Percentiles rank a stretch among this genome's conserved stretches.
These are phyloP conservation scores for Eunapius fragilis DNA, from an alignment of 37 sponge, comb jelly and placozoan genomes.

Conservation along the genomic window DNA sequence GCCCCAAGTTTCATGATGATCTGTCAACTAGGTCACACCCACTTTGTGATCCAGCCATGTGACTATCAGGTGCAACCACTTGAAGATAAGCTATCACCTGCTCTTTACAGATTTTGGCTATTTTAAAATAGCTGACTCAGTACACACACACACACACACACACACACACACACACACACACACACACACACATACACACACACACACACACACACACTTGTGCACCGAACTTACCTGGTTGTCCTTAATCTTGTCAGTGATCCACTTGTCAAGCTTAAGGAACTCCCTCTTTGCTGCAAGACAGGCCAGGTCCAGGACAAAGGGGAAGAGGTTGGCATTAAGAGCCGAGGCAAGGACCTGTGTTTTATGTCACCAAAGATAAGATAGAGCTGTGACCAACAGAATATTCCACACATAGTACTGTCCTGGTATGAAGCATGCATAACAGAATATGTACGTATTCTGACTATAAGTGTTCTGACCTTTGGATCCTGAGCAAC, in stretches of 20 bases:
- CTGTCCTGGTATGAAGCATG: background rate
- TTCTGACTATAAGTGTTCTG: background rate
- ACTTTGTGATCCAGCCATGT: no score
- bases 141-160: conserved; percentile 13
- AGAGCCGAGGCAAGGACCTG: conserved; percentile 53
- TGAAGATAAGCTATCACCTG: no score
- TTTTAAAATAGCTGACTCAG: no score
- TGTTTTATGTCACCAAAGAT: background rate
- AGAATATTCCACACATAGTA: background rate
- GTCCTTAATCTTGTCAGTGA: conserved; percentile 83
- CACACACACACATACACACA: no score
- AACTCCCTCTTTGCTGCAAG: conserved; percentile 91
- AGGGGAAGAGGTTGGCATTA: conserved; percentile 81
- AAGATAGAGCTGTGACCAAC: background rate
- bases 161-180: background rate
- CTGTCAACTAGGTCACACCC: no score
- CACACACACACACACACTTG: background rate
- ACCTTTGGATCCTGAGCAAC: conserved; percentile 94
- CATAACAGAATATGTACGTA: background rate
- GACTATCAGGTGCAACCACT: no score
- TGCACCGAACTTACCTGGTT: conserved; percentile 64
- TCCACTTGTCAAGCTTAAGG: conserved; percentile 98
- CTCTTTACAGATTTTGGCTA: no score
- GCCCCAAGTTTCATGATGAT: no score
- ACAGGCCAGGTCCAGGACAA: conserved; percentile 95